A percentile compares a stretch with the other conserved stretches of the same genome.
Conservation (phyloP, 2,113 vertebrate species). For the Pholis gunnellus region DNA sequence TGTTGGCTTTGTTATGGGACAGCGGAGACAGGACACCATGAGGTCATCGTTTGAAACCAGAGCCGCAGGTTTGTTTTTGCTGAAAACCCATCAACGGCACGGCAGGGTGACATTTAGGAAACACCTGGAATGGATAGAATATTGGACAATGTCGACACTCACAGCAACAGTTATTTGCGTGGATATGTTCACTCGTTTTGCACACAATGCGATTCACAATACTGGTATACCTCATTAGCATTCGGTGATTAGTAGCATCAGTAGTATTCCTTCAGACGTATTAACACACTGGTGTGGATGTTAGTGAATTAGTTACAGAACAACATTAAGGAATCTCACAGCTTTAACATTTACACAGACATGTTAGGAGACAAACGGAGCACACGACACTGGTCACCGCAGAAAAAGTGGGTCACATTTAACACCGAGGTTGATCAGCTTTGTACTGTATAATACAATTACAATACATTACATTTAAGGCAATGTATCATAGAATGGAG, state of each 20-base stretch:
- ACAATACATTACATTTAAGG: constrained; percentile 73
- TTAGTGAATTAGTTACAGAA: constrained; percentile 37
- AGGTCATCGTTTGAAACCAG: constrained; percentile 10
- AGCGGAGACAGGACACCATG: constrained; percentile 20
- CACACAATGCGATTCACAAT: constrained; percentile 1
- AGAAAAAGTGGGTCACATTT: constrained; percentile 27
- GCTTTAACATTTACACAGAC: constrained; percentile 18
- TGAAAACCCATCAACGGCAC: constrained; percentile 10
- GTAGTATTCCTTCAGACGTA: background rate
- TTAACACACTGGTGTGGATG: background rate
- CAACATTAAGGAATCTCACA: constrained; percentile 18
- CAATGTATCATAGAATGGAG: constrained; percentile 64
- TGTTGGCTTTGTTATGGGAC: constrained; percentile 43
- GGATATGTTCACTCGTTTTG: constrained; percentile 2
- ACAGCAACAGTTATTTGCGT: constrained; percentile 14
- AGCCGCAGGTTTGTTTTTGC: constrained; percentile 12
- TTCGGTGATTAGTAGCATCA: constrained; percentile 29
- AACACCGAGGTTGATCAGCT: constrained; percentile 30
- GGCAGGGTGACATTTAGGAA: constrained; percentile 23
- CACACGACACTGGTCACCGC: constrained; percentile 17
- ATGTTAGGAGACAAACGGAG: constrained; percentile 22
- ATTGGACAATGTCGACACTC: constrained; percentile 32
- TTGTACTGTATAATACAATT: constrained; percentile 24
- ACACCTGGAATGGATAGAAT: constrained; percentile 44
- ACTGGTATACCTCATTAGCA: constrained; percentile 20